Conservation (phyloP, 2,888 invertebrate species). For the Tenthredo mesomela region DNA sequence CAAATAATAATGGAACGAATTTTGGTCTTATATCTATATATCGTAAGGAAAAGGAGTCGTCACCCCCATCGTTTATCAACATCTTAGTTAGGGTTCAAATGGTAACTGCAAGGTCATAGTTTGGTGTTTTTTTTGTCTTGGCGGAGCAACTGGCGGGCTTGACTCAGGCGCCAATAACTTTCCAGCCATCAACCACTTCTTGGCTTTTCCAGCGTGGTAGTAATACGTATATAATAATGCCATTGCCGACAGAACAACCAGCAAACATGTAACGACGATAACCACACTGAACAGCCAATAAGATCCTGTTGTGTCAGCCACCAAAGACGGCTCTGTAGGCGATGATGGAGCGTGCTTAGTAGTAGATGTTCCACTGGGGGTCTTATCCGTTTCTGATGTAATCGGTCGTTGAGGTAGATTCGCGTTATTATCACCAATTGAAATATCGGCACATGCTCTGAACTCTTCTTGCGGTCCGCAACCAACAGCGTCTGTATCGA, state of each 20-base stretch:
- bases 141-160: conserved; percentile 73
- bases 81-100: conserved; percentile 52
- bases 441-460: conserved; percentile 90
- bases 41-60: neutral
- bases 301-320: conserved; percentile 70
- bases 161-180: conserved; percentile 59
- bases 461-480: conserved; percentile 95
- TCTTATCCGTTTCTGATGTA: conserved; percentile 78
- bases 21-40: neutral
- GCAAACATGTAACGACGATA: conserved; percentile 84
- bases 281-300: conserved; percentile 76
- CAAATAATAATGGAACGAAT: neutral
- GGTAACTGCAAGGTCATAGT: conserved; percentile 62
- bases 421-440: conserved; percentile 82
- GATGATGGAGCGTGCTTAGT: conserved; percentile 72
- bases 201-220: conserved; percentile 86
- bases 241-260: conserved; percentile 83
- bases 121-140: conserved; percentile 71
- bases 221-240: conserved; percentile 87
- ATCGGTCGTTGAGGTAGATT: conserved; percentile 77
- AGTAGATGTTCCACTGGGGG: conserved; percentile 77
- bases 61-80: neutral
- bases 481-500: conserved; percentile 85
- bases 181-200: conserved; percentile 81
- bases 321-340: conserved; percentile 79